Evolutionary conservation across 2,113 vertebrate genomes (phyloP).

Genomic region (Perccottus glenii): DNA sequence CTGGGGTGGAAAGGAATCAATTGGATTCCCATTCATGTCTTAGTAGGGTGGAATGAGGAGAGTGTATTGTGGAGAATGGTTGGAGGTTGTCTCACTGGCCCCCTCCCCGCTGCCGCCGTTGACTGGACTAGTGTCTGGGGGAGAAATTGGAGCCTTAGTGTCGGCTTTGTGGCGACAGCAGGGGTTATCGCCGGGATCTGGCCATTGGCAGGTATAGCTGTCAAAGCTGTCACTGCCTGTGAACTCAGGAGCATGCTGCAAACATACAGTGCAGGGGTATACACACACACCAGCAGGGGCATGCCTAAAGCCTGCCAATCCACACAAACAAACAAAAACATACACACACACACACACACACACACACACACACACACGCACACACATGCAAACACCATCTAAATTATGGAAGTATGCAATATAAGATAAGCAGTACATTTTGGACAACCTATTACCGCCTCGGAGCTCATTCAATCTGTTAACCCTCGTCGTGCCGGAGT

Average conservation of each 20-base stretch:
- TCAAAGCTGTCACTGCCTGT: conserved; percentile 76
- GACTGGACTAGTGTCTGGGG: conserved; percentile 91
- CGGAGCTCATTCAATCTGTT: conserved; percentile 71
- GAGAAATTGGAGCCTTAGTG: conserved; percentile 92
- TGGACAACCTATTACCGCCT: conserved; percentile 70
- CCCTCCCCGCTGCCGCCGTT: conserved; percentile 77
- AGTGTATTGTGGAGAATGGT: conserved; percentile 85
- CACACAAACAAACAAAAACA: conserved; percentile 56
- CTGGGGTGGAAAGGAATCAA: conserved; percentile 89
- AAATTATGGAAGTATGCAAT: conserved; percentile 72
- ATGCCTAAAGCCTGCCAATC: conserved; percentile 15
- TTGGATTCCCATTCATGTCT: conserved; percentile 99
- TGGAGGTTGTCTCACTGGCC: conserved; percentile 89
- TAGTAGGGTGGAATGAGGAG: conserved; percentile 82
- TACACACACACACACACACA: too few species aligned
- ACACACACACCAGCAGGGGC: conserved; percentile 9
- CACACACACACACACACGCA: conserved; percentile 20
- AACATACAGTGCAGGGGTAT: conserved; percentile 29
- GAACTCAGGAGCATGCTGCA: conserved; percentile 63
- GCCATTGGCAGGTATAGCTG: conserved; percentile 81
- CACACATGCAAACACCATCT: conserved; percentile 63
- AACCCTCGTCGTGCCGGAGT: conserved; percentile 53
- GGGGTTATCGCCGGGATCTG: conserved; percentile 91
- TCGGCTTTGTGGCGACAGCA: conserved; percentile 86
- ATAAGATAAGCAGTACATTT: conserved; percentile 75